These are phyloP conservation scores for Pycnonotus jocosus DNA, from an alignment of 2,113 vertebrate species.

Conservation along the genomic window DNA sequence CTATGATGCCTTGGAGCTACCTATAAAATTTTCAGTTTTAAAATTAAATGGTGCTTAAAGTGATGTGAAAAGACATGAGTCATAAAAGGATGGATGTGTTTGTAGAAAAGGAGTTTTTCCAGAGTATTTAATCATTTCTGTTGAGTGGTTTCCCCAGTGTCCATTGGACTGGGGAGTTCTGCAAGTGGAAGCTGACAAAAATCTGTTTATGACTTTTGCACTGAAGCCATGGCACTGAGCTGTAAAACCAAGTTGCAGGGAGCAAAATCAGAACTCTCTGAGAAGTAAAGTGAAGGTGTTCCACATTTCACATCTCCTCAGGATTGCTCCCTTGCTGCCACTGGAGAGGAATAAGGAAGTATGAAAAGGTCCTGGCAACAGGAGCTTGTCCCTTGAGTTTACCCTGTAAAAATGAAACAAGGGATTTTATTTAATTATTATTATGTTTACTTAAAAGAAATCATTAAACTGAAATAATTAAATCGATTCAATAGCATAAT, in stretches of 20 bases:
- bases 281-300: background rate
- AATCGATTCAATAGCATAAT: background rate
- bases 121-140: background rate
- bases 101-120: background rate
- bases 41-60: background rate
- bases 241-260: background rate
- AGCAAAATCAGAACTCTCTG: background rate
- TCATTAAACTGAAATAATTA: background rate
- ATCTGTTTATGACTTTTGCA: background rate
- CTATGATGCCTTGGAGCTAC: background rate
- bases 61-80: background rate
- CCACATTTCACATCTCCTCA: background rate
- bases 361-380: background rate
- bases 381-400: background rate
- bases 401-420: background rate
- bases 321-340: accelerated
- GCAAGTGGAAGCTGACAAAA: background rate
- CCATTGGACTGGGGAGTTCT: background rate
- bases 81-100: background rate
- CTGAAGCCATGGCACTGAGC: background rate
- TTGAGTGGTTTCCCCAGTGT: accelerated
- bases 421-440: background rate
- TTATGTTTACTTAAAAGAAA: no score
- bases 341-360: background rate
- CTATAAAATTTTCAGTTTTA: background rate